phyloP scores from a whole-genome alignment of 2,888 invertebrate genomes.

The Eupeodes luniger region DNA sequence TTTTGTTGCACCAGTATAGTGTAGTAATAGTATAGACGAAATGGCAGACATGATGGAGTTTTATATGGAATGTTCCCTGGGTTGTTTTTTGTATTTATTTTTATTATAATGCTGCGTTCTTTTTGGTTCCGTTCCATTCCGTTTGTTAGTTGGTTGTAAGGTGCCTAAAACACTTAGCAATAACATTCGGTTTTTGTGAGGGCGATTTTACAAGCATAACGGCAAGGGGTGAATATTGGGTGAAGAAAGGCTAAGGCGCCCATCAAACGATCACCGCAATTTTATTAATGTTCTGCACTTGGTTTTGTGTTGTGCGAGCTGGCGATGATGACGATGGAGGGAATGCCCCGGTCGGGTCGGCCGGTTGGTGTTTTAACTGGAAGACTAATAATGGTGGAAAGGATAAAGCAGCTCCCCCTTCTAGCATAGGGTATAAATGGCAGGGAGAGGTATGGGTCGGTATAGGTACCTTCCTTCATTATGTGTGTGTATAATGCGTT shows the following conservation, averaged over 20 bases:
- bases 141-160: conserved; percentile 68
- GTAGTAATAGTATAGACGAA: conserved; percentile 53
- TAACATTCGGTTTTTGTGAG: conserved; percentile 58
- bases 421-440: background rate
- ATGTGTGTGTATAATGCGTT: conserved; percentile 27
- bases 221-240: conserved; percentile 62
- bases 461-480: conserved; percentile 5
- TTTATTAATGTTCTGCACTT: conserved; percentile 69
- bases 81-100: background rate
- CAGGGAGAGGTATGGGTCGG: background rate
- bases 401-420: conserved; percentile 43
- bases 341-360: conserved; percentile 19
- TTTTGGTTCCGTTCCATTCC: conserved; percentile 51
- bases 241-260: conserved; percentile 69
- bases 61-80: conserved; percentile 30
- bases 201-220: conserved; percentile 20
- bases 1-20: conserved; percentile 37
- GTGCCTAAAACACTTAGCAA: conserved; percentile 74
- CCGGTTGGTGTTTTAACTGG: background rate
- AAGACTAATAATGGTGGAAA: conserved; percentile 42
- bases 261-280: conserved; percentile 74
- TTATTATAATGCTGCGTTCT: conserved; percentile 21
- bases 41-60: conserved; percentile 76
- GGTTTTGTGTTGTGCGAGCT: conserved; percentile 18
- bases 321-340: conserved; percentile 1